These are phyloP conservation scores for Lacerta bilineata DNA, from an alignment of 2,797 vertebrate genomes.

Conservation along the genomic window DNA sequence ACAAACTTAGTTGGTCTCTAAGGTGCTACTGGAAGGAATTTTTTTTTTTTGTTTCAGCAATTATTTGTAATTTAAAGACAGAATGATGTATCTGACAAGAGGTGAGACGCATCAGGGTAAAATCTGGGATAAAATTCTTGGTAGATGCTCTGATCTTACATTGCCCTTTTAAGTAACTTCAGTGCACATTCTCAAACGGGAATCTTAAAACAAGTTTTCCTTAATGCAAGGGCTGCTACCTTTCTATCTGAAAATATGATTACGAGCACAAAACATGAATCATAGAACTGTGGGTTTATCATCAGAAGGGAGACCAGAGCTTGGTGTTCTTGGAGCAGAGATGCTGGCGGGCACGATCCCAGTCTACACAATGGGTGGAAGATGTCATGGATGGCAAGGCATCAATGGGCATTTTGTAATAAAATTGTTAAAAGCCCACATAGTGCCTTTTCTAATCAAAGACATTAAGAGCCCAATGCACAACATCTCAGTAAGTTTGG, in stretches of 20 bases:
- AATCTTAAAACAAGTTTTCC: neutral
- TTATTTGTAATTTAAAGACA: slow-evolving; percentile 51
- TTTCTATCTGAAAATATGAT: neutral
- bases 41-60: slow-evolving; percentile 24
- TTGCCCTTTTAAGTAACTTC: neutral
- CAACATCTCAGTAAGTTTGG: neutral
- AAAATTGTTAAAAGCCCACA: neutral
- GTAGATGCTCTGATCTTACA: neutral
- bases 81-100: neutral
- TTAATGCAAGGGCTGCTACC: neutral
- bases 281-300: too few species aligned
- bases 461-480: neutral
- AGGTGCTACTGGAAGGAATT: too few species aligned
- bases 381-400: neutral
- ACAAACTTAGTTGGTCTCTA: too few species aligned
- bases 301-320: neutral
- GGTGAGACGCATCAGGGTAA: neutral
- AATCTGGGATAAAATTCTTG: neutral
- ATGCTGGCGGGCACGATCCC: too few species aligned
- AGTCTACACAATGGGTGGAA: neutral
- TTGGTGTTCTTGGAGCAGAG: neutral
- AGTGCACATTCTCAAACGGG: neutral
- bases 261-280: neutral
- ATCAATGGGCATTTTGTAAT: neutral
- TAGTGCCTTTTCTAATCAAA: neutral